A percentile compares a stretch with the other conserved stretches of the same genome.
Evolutionary conservation across 1,140 invertebrate genomes (phyloP).

Genomic region (Acromyrmex charruanus): DNA sequence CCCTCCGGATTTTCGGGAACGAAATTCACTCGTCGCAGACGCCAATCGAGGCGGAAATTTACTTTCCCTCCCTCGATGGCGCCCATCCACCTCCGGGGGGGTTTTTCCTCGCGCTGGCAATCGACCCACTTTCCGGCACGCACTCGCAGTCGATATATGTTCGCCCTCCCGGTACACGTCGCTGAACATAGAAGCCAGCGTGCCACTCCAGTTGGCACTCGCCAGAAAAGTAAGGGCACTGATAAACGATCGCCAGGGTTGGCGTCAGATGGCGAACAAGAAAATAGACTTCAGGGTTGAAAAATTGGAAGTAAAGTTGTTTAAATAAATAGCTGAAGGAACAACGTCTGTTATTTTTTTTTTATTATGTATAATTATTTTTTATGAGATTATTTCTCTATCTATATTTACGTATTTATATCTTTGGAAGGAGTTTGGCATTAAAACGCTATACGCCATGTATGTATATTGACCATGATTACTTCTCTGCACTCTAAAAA

Average conservation of each 20-base stretch:
- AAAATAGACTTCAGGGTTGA: constrained; percentile 14
- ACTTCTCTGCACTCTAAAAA: background rate
- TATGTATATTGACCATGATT: background rate
- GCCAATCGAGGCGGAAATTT: constrained; percentile 71
- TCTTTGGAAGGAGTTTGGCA: no score
- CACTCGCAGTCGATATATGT: constrained; percentile 28
- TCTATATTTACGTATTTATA: no score
- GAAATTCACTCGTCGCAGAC: constrained; percentile 60
- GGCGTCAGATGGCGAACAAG: background rate
- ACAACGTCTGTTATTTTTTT: background rate
- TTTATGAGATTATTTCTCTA: background rate
- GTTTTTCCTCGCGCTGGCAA: constrained; percentile 25
- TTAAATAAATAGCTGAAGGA: constrained; percentile 20
- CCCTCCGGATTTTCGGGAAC: constrained; percentile 47
- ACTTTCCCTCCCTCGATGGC: constrained; percentile 62
- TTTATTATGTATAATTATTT: background rate
- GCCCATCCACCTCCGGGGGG: constrained; percentile 28
- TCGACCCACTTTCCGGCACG: constrained; percentile 65
- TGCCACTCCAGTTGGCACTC: constrained; percentile 1
- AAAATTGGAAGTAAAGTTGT: background rate
- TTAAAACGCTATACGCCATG: no score
- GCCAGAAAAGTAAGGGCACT: constrained; percentile 14
- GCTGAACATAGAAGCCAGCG: background rate
- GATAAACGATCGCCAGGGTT: background rate
- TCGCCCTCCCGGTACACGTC: background rate